Evolutionary conservation across 2,797 vertebrate species (phyloP).

Genomic region (Anguilla pacifica): DNA sequence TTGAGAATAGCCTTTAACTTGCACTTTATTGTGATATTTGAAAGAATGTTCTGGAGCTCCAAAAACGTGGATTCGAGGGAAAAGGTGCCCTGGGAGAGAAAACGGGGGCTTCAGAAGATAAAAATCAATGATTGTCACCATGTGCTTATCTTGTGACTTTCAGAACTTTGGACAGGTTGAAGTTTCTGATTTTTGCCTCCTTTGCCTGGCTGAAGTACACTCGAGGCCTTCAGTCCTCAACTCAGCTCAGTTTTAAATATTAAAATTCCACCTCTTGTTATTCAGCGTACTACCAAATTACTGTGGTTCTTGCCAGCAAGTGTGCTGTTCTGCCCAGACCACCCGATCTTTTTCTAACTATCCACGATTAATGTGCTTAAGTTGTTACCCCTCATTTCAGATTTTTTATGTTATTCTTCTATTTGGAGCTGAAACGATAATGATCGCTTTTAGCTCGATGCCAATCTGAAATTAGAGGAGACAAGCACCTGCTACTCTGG

Average conservation of each 20-base stretch:
- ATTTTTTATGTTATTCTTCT: not conserved
- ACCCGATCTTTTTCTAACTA: not conserved
- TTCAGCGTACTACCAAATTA: not conserved
- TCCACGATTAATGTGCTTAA: not conserved
- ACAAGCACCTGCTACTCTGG: not conserved
- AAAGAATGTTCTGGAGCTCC: not conserved
- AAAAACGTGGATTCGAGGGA: not conserved
- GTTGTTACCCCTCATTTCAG: not conserved
- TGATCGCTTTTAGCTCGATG: not conserved
- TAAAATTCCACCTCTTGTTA: not conserved
- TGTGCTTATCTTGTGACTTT: not conserved
- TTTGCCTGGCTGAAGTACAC: not conserved
- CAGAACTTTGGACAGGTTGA: not conserved
- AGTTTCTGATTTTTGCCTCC: not conserved
- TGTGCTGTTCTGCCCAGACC: not conserved
- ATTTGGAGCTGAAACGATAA: not conserved
- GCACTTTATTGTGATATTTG: not conserved
- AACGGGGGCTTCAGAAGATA: not conserved
- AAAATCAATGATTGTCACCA: not conserved
- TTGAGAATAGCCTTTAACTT: constrained; percentile 5
- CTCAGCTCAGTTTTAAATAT: not conserved
- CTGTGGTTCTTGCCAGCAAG: not conserved
- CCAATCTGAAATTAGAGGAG: not conserved
- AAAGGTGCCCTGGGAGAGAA: not conserved
- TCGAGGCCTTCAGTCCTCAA: not conserved